Evolutionary conservation across 2,888 invertebrate genomes (phyloP).

Genomic region (Tipula unca): DNA sequence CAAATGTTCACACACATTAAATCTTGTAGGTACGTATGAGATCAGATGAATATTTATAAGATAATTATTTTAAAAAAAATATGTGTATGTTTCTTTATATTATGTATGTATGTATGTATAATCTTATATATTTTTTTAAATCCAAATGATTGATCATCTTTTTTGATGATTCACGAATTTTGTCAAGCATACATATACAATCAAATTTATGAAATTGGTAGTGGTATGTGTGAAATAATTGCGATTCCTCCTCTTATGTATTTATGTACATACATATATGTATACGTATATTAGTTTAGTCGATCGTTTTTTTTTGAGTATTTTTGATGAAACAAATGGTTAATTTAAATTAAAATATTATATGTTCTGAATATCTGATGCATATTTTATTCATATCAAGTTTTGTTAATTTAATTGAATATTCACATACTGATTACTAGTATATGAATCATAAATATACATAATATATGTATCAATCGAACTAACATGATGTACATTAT

Average conservation of each 20-base stretch:
- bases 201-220: neutral
- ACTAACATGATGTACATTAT: too few relatives aligned
- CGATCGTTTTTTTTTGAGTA: neutral
- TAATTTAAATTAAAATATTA: neutral
- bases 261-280: neutral
- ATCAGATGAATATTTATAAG: neutral
- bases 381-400: neutral
- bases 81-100: neutral
- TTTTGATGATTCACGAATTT: conserved; percentile 2
- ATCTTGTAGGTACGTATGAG: conserved; percentile 2
- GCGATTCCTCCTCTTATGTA: neutral
- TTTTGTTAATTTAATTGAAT: neutral
- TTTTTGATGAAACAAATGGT: neutral
- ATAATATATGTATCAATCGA: neutral
- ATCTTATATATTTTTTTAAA: neutral
- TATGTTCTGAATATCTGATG: neutral
- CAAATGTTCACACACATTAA: neutral
- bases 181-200: neutral
- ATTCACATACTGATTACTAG: too few relatives aligned
- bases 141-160: neutral
- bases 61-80: neutral
- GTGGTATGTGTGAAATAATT: neutral
- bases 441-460: too few relatives aligned
- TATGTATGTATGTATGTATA: neutral
- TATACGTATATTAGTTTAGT: neutral